Base-by-base conservation (phyloP, 2,888 invertebrate genomes). In the Agrotis puta region DNA sequence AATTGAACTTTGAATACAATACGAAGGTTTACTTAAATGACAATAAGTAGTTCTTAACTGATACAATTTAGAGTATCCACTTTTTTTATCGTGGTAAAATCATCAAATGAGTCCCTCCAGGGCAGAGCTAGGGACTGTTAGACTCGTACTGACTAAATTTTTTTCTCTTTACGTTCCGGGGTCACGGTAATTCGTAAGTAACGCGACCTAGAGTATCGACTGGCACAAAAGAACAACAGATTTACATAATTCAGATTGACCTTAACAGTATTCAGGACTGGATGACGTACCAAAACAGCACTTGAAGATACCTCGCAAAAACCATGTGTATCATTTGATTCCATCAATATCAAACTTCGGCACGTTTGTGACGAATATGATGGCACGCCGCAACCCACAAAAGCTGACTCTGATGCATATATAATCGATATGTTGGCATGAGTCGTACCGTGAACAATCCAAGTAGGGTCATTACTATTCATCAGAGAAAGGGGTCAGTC, bases 401-500 rank as follows among this genome's bases (percentile, higher is more conserved):
- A 88, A 79, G 81, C 70, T 79, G 71, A 74, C 71, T 82, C 74
- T 85, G 85, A 83, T 81, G 85, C 83, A 87, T 85, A 82, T 77
- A 83, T 83, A 82, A 85, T 81, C 79, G 76, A 79, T 77, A 79
- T 79, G 78, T 73, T 78, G 70, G 79, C 70, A 84, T 82, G 84
- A 86, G 87, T 86, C 78, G 72, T 68, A 70, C 78, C 78, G 70
- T 84, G 89, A 86, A 86, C 85, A 87, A 88, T 87, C 93, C 93
- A 90, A 88, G 89, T 92, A 91, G 87, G 93, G 94, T 92, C 92
- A 94, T 95, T 95, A 94, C 89, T 94, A 95, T 95, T 94, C 95
- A 90, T 81, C 83, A 91, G 85, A 87, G 87, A 94, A 93, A 91
- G 90, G 89, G 94, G 95, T 92, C 94, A 93, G 86, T 84, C 80